Evolutionary conservation across 1,140 invertebrate species (phyloP).

Genomic region (Aphaenogaster ashmeadi): DNA sequence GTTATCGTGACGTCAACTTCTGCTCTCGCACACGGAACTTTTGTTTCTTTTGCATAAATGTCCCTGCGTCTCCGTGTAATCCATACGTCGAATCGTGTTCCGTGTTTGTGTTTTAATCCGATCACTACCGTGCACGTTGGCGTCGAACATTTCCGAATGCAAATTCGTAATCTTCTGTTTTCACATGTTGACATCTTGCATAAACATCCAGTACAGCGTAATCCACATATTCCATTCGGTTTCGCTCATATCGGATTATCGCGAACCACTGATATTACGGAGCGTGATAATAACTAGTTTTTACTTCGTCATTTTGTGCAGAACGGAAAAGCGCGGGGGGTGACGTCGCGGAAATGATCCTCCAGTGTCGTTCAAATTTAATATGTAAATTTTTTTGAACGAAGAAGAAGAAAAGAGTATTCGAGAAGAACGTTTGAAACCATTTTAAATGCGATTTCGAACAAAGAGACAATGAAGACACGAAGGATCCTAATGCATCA

Average conservation of each 20-base stretch:
- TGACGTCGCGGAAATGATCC: background rate
- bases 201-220: constrained; percentile 23
- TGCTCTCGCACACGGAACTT: background rate
- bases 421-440: background rate
- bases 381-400: background rate
- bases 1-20: constrained; percentile 22
- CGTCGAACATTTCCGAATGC: constrained; percentile 38
- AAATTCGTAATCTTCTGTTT: constrained; percentile 58
- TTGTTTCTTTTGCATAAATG: constrained; percentile 21
- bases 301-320: background rate
- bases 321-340: background rate
- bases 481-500: constrained; percentile 6
- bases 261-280: constrained; percentile 9
- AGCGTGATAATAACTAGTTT: constrained; percentile 17
- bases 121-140: background rate
- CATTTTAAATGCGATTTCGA: background rate
- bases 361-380: background rate
- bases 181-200: constrained; percentile 43
- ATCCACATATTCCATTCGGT: constrained; percentile 33
- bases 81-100: constrained; percentile 38
- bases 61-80: background rate
- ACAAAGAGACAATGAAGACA: background rate
- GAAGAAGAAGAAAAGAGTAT: background rate
- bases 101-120: constrained; percentile 44
- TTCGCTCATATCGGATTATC: constrained; percentile 32